Evolutionary conservation across 2,113 vertebrate species (phyloP), one percentile per base, ranked within the genome.

Genomic region (Rutilus rutilus): DNA sequence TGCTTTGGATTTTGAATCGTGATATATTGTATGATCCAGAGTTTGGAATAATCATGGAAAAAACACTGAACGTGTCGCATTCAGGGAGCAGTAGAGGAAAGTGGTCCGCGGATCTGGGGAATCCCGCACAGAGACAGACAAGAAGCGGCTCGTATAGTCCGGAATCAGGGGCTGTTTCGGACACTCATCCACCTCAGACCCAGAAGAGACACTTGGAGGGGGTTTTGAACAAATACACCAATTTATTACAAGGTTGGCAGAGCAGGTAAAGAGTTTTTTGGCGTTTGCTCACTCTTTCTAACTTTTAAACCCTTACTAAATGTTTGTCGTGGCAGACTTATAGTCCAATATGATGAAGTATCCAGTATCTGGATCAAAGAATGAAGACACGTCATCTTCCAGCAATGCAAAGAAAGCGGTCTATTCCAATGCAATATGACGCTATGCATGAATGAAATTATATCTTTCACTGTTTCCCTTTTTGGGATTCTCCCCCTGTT

Each of bases 231-330:
- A 98, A 97, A 92, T 98, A 98, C 94, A 98, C 97, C 85, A 98
- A 98, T 92, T 95, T 97, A 82, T 92, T 98, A 64, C 97, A 98
- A 91, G 97, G 97, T 87, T 98, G 97, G 97, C 97, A 98, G 93
- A 96, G 94, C 96, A 96, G 97, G 97, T 97, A 94, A 90, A 65
- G 9, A 59, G 60, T 82, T 69, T 21, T 10, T 19, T 39, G 59
- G 23, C 33, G 57, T n/a, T 79, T 79, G 78, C n/a, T 69, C 27
- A 69, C 64, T 36, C 42, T 82, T 36, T 12, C 23, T 17, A 82
- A 82, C 80, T 82, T 82, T 69, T 69, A 50, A 50, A 52, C 27
- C 64, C 3, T 6, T 64, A 30, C 36, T 5, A 2, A 36, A 69
- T 67, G 9, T 25, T 59, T 57, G 15, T 78, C 15, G 1, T 42